A percentile compares a stretch with the other conserved stretches of the same genome.
Evolutionary conservation across 2,888 invertebrate genomes (phyloP).

Genomic region (Tenthredo distinguenda): DNA sequence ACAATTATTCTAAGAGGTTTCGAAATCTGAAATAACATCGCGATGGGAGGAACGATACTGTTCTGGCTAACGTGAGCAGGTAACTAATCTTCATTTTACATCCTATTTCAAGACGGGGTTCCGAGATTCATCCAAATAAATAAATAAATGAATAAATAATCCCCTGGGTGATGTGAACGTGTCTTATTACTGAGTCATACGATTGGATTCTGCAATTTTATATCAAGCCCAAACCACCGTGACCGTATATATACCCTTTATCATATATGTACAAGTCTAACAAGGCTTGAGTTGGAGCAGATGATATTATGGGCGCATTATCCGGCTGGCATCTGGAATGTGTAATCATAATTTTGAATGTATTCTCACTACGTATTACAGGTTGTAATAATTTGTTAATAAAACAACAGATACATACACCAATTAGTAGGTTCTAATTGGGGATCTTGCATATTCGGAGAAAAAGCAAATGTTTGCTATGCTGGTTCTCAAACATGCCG

Average conservation of each 20-base stretch:
- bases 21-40: constrained; percentile 38
- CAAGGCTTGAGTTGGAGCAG: neutral
- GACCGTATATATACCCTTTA: neutral
- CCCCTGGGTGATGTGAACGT: neutral
- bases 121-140: neutral
- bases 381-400: constrained; percentile 13
- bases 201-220: neutral
- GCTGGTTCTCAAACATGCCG: constrained; percentile 12
- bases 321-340: neutral
- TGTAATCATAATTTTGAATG: neutral
- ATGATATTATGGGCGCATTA: neutral
- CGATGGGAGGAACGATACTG: constrained; percentile 16
- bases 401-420: constrained; percentile 19
- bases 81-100: constrained; percentile 28
- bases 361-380: neutral
- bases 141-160: neutral
- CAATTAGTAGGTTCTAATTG: constrained; percentile 46
- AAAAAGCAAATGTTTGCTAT: constrained; percentile 34
- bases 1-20: constrained; percentile 17
- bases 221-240: neutral
- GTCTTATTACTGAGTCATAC: neutral
- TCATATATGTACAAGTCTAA: neutral
- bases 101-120: neutral
- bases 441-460: constrained; percentile 20
- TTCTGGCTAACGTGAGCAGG: neutral